These are phyloP conservation scores for Graphium colonna DNA, from an alignment of 2,888 invertebrate genomes.

Conservation along the genomic window DNA sequence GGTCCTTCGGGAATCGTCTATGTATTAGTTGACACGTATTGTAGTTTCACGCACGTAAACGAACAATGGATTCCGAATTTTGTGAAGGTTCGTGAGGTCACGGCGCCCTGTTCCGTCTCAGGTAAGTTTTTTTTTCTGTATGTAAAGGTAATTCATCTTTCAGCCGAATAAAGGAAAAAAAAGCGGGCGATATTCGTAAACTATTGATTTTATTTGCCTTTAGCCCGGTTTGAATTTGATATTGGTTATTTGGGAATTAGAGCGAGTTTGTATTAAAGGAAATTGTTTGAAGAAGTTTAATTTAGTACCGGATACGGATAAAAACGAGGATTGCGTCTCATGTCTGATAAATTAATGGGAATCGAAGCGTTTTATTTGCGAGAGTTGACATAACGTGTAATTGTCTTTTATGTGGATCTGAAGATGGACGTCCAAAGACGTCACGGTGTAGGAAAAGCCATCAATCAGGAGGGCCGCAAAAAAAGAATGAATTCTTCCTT, in stretches of 20 bases:
- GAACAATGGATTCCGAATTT: conserved; percentile 59
- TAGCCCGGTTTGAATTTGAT: not conserved
- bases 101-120: conserved; percentile 40
- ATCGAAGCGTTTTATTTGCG: conserved; percentile 18
- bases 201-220: conserved; percentile 4
- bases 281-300: not conserved
- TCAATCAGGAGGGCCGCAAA: conserved; percentile 61
- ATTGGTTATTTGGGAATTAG: not conserved
- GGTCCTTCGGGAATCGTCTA: conserved; percentile 50
- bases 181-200: not conserved
- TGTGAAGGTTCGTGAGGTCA: conserved; percentile 62
- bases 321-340: conserved; percentile 1
- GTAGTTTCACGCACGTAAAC: conserved; percentile 63
- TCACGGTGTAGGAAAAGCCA: conserved; percentile 60
- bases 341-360: not conserved
- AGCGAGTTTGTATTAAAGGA: not conserved
- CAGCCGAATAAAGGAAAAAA: conserved; percentile 24
- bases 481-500: conserved; percentile 54
- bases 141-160: conserved; percentile 49
- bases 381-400: conserved; percentile 43
- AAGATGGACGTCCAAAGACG: conserved; percentile 39
- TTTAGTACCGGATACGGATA: not conserved
- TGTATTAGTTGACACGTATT: conserved; percentile 43
- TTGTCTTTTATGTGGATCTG: conserved; percentile 53
- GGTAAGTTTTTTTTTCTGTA: conserved; percentile 27